Percentiles rank a stretch among this genome's conserved stretches.
Evolutionary conservation across 1,140 invertebrate species (phyloP).

Genomic region (Leptinotarsa texana): DNA sequence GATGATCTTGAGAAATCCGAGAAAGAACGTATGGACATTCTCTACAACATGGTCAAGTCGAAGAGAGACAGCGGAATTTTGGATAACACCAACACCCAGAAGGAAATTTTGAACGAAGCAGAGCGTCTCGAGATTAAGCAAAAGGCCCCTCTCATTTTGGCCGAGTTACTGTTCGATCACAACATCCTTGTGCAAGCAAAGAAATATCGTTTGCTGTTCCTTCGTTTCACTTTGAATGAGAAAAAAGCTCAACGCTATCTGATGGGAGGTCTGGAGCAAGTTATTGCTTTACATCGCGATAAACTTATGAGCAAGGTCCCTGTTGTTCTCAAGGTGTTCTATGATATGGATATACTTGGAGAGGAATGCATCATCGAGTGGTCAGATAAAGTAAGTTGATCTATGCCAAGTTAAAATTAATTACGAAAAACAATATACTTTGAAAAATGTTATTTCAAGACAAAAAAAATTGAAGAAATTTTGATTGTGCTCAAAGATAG

Average conservation of each 20-base stretch:
- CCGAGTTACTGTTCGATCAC: slow-evolving; percentile 87
- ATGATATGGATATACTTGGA: slow-evolving; percentile 93
- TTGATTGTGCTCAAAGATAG: no score
- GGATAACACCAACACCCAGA: slow-evolving; percentile 66
- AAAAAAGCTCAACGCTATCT: slow-evolving; percentile 93
- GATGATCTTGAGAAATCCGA: slow-evolving; percentile 96
- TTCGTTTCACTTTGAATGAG: slow-evolving; percentile 89
- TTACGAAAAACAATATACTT: no score
- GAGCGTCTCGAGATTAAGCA: slow-evolving; percentile 94
- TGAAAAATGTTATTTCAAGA: no score
- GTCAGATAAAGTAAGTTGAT: slow-evolving; percentile 76
- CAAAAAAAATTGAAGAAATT: neutral
- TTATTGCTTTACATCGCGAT: slow-evolving; percentile 82
- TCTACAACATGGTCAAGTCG: slow-evolving; percentile 86
- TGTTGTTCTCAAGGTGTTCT: slow-evolving; percentile 90
- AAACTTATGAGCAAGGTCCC: slow-evolving; percentile 85
- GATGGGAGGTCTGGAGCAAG: slow-evolving; percentile 92
- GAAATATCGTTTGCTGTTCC: slow-evolving; percentile 68
- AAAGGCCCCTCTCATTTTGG: slow-evolving; percentile 90
- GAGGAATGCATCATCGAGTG: slow-evolving; percentile 94
- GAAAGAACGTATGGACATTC: slow-evolving; percentile 94
- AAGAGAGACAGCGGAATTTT: slow-evolving; percentile 68
- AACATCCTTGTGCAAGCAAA: slow-evolving; percentile 44
- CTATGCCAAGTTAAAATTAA: neutral
- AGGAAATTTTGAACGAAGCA: slow-evolving; percentile 90